Base-by-base conservation (phyloP, 2,797 vertebrate species). In the Sebastes paucispinis region DNA sequence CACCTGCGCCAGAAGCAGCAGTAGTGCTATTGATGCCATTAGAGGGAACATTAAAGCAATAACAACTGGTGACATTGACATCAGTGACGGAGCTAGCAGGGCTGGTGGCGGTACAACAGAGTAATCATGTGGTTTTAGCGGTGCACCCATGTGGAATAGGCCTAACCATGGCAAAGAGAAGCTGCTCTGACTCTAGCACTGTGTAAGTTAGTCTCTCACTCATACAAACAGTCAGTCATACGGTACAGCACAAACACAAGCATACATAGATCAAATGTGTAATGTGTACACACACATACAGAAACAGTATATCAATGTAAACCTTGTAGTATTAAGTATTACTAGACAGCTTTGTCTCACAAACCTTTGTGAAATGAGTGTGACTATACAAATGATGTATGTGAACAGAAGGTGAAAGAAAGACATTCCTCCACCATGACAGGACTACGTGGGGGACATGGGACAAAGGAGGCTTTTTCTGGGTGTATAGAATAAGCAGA, bases 261-360 rank as follows among this genome's bases (percentile, higher is more conserved):
- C 91, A 87, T 79, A 94, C 92, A 91, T 71, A 88, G 77, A 94
- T 90, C 80, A 81, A 81, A 90, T 83, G 70, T 89, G 72, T 32
- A 77, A 93, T 88, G 89, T 89, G 80, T 75, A 68, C 76, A 90
- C 69, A 87, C 24, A 89, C 58, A 89, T n/a, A 75, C 39, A 67
- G 12, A 55, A 76, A 64, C 5, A 79, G 57, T 66, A 69, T 78
- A 73, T 68, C 36, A 75, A 75, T 78, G 62, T 82, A 55, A 81
- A 39, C n/a, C 62, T 31, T 34, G 34, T 25, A 29, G n/a, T 76
- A 39, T 73, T 50, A 20, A 18, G 20, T 77, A 14, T 73, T 50
- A 20, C 71, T 70, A 24, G 18, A 69, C 5, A 57, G 31, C 73
- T 70, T 77, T 16, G 52, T 82, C 82, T 90, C 77, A 85, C 58